Percentiles rank a stretch among this genome's conserved stretches.
phyloP scores from a whole-genome alignment of 1,140 invertebrate genomes.

The Lithobius niger region DNA sequence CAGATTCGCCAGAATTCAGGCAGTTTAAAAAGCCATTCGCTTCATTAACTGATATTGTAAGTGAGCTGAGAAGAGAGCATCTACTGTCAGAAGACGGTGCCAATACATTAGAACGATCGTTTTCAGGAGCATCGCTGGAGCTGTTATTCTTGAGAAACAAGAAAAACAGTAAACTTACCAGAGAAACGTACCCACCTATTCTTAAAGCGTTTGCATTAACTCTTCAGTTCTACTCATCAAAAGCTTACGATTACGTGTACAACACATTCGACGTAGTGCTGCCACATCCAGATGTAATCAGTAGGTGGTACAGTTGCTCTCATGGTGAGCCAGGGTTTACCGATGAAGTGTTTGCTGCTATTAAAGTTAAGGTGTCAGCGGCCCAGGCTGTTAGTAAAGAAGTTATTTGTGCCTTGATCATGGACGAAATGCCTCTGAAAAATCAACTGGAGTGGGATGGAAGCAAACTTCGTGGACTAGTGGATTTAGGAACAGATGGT shows the following conservation, averaged over 20 bases:
- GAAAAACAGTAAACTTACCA: background rate
- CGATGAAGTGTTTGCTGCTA: background rate
- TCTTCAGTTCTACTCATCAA: background rate
- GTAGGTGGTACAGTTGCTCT: background rate
- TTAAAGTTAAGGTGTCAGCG: background rate
- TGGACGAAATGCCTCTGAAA: conserved; percentile 2
- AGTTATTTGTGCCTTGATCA: background rate
- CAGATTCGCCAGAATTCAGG: no score
- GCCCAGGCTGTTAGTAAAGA: background rate
- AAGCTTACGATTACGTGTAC: background rate
- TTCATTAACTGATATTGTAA: no score
- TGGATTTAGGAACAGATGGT: conserved; percentile 8
- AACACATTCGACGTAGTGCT: background rate
- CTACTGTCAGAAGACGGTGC: no score
- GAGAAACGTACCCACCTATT: background rate
- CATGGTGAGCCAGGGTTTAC: background rate
- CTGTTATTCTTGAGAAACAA: no score
- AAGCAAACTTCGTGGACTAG: conserved; percentile 11
- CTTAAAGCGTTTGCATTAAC: background rate
- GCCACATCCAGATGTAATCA: background rate
- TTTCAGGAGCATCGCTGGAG: no score
- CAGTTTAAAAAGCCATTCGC: no score
- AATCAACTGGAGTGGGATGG: conserved; percentile 15
- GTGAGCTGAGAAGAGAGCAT: no score
- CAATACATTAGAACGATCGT: no score